Percentiles rank a stretch among this genome's conserved stretches.
Conservation (phyloP, 1,140 invertebrate species). For the Diachasmimorpha longicaudata region DNA sequence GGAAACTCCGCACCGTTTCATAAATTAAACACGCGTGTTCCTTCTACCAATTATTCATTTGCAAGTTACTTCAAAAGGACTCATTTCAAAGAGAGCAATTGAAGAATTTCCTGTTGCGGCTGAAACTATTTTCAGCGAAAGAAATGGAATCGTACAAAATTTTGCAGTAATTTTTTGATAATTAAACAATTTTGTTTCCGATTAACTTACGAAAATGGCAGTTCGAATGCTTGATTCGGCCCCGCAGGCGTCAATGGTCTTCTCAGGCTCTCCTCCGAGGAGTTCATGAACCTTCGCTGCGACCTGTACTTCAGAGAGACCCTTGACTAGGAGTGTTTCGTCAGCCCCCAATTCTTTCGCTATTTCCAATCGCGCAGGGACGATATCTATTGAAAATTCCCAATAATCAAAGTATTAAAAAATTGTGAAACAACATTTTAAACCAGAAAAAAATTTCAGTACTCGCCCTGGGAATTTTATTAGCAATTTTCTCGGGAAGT, state of each 20-base stretch:
- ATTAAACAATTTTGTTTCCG: conserved; percentile 7
- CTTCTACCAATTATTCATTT: too few relatives aligned
- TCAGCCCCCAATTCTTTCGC: conserved; percentile 88
- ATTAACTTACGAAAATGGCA: conserved; percentile 72
- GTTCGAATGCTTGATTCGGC: conserved; percentile 79
- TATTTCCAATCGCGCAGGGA: conserved; percentile 75
- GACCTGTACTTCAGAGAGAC: conserved; percentile 67
- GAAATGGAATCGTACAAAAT: too few relatives aligned
- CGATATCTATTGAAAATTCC: conserved; percentile 69
- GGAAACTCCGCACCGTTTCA: too few relatives aligned
- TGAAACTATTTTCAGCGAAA: too few relatives aligned
- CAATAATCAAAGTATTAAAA: background rate
- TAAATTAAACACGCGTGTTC: too few relatives aligned
- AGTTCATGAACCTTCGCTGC: conserved; percentile 69
- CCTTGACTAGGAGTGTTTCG: conserved; percentile 69
- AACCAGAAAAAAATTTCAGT: too few relatives aligned
- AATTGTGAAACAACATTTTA: background rate
- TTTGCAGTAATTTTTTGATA: background rate
- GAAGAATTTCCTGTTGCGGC: too few relatives aligned
- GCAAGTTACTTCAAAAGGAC: too few relatives aligned
- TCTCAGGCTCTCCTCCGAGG: conserved; percentile 75
- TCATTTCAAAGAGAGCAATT: too few relatives aligned
- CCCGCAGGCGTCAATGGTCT: conserved; percentile 88
- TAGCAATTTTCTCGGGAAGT: too few relatives aligned
- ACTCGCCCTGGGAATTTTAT: too few relatives aligned